Base-by-base conservation (phyloP, 1,140 invertebrate species). In the Condylostylus longicornis region DNA sequence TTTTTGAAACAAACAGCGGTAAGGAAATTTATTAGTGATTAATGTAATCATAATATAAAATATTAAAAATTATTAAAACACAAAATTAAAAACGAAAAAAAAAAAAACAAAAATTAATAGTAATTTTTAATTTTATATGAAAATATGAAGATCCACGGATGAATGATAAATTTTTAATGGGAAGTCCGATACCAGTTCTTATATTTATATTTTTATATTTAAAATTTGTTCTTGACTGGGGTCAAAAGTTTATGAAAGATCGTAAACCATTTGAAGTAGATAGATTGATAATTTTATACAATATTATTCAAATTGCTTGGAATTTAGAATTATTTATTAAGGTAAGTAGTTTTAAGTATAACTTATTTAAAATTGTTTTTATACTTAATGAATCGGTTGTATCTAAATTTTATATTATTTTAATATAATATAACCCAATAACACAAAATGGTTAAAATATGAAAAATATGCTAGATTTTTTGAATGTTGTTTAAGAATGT, bases 191-290 rank as follows among this genome's bases (percentile, higher is more conserved):
- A 25, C 7, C 23, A 25, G n/a, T 25, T 25, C 7, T n/a, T 7
- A 25, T 25, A n/a, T 8, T 25, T 8, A 25, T 25, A 7, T 8
- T 25, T 8, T 25, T 25, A 25, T 25, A 25, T 25, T n/a, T 25
- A 8, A 25, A 25, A 25, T 25, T 25, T n/a, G 23, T 25, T 8
- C 7, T 25, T 7, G 7, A 25, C 7, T 25, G 23, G 31, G 82
- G 82, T 38, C 81, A 79, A 30, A 69, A 62, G 50, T 48, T 79
- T 36, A 87, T 87, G 82, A 73, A 78, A 49, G 74, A 82, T 55
- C 65, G 77, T 46, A 72, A 79, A 58, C 75, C 82, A 15, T 79
- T 79, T 51, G 61, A 80, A 37, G 67, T 87, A 18, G 67, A 77
- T 31, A 58, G 68, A 30, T 43, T 75, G 29, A 68, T 86, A 43